Evolutionary conservation across 1,140 invertebrate genomes (phyloP), one percentile per base, ranked within the genome.

Genomic region (Aphis gossypii): DNA sequence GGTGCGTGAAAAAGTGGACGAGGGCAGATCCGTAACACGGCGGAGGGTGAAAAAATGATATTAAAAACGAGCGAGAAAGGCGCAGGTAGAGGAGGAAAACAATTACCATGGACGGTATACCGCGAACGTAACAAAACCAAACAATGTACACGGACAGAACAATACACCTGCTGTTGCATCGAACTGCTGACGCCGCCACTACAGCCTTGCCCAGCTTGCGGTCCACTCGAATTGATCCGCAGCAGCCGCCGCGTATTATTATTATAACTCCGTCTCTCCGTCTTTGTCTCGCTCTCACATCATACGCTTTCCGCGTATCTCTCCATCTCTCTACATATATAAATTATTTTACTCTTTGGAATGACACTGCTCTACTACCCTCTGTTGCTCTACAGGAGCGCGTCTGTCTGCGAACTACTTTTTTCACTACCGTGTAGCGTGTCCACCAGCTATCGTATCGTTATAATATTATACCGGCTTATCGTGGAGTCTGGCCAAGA

Each of bases 171-270:
- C 48, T 89, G 87, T 89, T 89, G 84, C 41, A n/a, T 25, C 41
- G 84, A 68, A 68, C 54, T 92, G 21, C 23, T 44, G 41, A 46
- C 25, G 44, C n/a, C 9, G 1, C 48, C 30, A 23, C 87, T 54
- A 35, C 38, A n/a, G 46, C 44, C 44, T 87, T n/a, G 38, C n/a
- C 35, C 44, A 48, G n/a, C 90, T 35, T 76, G 90, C 46, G 68
- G 90, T 92, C 68, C n/a, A 82, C 44, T 92, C 30, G 30, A 92
- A 92, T 92, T 92, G 68, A 92, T 92, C 68, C n/a, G 60, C 60
- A 68, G 60, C 44, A 68, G 60, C 41, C 60, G 38, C 20, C 30
- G 30, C 48, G n/a, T 54, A 8, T 89, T 89, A 54, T 54, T 51
- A 89, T 89, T 89, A 38, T 54, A 89, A 68, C 30, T 6, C 14